phyloP scores from a whole-genome alignment of 2,797 vertebrate genomes.

The Pristis pectinata region DNA sequence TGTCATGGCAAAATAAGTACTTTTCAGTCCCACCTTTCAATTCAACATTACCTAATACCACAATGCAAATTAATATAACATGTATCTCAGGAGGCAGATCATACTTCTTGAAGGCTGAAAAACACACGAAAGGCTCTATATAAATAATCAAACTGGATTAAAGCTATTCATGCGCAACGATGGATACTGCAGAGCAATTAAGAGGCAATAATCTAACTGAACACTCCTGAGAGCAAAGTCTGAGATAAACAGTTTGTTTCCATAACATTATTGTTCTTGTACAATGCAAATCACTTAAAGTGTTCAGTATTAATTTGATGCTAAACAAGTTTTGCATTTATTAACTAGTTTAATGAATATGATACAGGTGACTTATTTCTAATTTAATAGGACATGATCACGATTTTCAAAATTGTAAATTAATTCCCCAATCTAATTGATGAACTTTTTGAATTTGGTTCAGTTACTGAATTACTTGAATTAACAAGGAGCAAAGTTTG shows the following conservation, averaged over 20 bases:
- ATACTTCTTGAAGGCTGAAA: neutral
- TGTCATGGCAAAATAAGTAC: neutral
- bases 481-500: neutral
- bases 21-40: neutral
- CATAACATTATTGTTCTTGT: neutral
- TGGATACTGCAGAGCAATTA: neutral
- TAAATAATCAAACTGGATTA: neutral
- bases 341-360: neutral
- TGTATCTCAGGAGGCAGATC: neutral
- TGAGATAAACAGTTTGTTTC: neutral
- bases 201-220: neutral
- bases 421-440: neutral
- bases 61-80: neutral
- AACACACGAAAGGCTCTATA: neutral
- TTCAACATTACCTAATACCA: neutral
- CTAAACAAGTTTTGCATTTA: neutral
- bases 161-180: neutral
- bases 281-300: neutral
- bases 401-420: neutral
- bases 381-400: neutral
- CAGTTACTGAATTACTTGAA: neutral
- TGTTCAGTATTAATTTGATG: neutral
- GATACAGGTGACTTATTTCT: neutral
- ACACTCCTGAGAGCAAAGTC: neutral
- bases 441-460: neutral